Base-by-base conservation (phyloP, 2,888 invertebrate species). In the Priocnemis perturbator region DNA sequence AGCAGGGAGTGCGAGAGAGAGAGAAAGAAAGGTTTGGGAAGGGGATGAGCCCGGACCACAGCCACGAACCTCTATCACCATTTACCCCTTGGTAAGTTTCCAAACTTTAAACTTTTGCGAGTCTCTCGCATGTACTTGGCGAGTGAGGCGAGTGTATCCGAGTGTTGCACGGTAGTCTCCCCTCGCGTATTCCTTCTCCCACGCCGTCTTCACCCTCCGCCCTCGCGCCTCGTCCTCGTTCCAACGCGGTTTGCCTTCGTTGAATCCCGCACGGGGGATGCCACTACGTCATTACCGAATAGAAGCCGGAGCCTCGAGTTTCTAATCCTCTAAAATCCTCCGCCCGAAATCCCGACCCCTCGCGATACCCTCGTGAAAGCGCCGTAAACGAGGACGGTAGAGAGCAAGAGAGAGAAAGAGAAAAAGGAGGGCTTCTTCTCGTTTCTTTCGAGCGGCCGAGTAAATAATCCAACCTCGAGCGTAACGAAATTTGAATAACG, bases 51-150 rank as follows among this genome's bases (percentile, higher is more conserved):
- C 30, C 37, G 30, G 21, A 45, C 58, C 45, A 26, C 48, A n/a
- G 45, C 21, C 48, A 17, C 45, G 21, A 20, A 60, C 73, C 69
- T 53, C 64, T 65, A 68, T 73, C 74, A 58, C 75, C 72, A 74
- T 76, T 79, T 78, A 73, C 73, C 67, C 78, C 73, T 76, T 82
- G 79, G 81, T 78, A 79, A 84, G 71, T 79, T 81, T 84, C 80
- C 81, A 80, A 81, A 77, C 67, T 76, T 63, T 56, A 72, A 82
- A 84, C 73, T 82, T 82, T 75, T 67, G 66, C 72, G 71, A 55
- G 67, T 75, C 71, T 75, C 71, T 71, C 63, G 67, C 68, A 58
- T 73, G 65, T 69, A 66, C 44, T 66, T 69, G 63, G 57, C 48
- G 56, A 47, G 47, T 47, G 47, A 47, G 17, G 44, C 60, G 63